Evolutionary conservation across 92 coral and sea anemone species (phyloP), one percentile per base, ranked within the genome.

Genomic region (Zoanthus gigantus): DNA sequence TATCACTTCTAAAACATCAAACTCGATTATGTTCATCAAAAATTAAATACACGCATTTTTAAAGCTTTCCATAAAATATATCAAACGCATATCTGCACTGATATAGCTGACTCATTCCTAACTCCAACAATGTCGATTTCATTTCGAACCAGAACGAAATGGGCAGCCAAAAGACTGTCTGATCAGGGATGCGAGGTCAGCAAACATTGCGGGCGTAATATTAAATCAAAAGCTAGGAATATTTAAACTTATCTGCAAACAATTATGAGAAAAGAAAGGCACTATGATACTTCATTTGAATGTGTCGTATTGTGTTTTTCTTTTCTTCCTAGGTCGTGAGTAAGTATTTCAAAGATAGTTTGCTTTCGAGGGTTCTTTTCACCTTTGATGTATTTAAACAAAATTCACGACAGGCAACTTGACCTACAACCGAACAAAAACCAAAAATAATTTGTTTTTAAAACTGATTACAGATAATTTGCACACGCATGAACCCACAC

Each of bases 301-400:
- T 7, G 31, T 58, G 53, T 37, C 18, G 66, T 30, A 7, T 63
- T 63, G 69, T 63, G 31, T 37, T 37, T 37, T 58, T 66, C 32
- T 11, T 65, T 67, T 65, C 42, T 44, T 65, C 50, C 18, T 72
- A 9, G 42, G 52, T 7, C 29, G 17, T 57, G 17, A 60, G 50
- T 50, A 46, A 58, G 83, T 53, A 42, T 31, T 29, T 72, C 16
- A 42, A 47, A 46, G 31, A 0, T n/a, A 45, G 18, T 34, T 80
- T 65, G 74, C 46, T 66, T 68, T 81, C 60, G 85, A 66, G 44
- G 85, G 85, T 65, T 65, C 75, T 42, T 23, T 60, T 80, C 56
- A 34, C 7, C 2, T 34, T 53, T 5, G 10, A 63, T 44, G 42
- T 8, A 18, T 12, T 45, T 1, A 42, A 78, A 78, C 29, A 0